Base-by-base conservation (phyloP, 92 coral and sea anemone species). In the Zoanthus sociatus region DNA sequence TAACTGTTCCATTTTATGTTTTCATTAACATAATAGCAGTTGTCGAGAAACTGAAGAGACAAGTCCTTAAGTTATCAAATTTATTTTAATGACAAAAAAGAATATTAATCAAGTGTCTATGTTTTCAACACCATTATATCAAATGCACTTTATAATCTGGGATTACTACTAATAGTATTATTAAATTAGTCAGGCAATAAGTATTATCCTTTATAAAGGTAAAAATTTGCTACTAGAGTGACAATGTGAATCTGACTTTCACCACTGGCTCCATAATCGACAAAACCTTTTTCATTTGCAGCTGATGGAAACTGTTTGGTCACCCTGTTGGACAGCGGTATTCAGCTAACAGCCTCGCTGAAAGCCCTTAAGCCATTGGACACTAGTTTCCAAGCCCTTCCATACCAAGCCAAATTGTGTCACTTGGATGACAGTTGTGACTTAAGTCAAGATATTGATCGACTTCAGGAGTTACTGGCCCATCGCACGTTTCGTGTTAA, bases 351-450 rank as follows among this genome's bases (percentile, higher is more conserved):
- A 1, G 55, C 47, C 0, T 58, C 75, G 11, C 5, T 18, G 63
- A 81, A 47, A 42, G 8, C 85, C 9, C 85, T 81, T 10, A 73
- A n/a, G 74, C 85, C 85, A 5, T 21, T 81, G 85, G 85, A 81
- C 46, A 53, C 85, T 66, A 66, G 85, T 47, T 81, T 81, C 47
- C 85, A 81, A 73, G 75, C 66, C 60, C 73, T 81, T 45, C 85
- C 85, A 6, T 32, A 50, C 74, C 85, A 81, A 6, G 85, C 85
- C 42, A 81, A 50, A 53, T 58, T 81, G 61, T 81, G 85, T 55
- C 85, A 81, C 44, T 81, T 81, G 55, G 85, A 81, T 21, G 61
- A 53, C 30, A 70, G 58, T 21, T 33, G 85, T 81, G 53, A 66
- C 20, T 26, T 47, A 33, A 70, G 74, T 7, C 74, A 70, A 66